Base-by-base conservation (phyloP, 2,888 invertebrate genomes). In the Leucoma salicis region DNA sequence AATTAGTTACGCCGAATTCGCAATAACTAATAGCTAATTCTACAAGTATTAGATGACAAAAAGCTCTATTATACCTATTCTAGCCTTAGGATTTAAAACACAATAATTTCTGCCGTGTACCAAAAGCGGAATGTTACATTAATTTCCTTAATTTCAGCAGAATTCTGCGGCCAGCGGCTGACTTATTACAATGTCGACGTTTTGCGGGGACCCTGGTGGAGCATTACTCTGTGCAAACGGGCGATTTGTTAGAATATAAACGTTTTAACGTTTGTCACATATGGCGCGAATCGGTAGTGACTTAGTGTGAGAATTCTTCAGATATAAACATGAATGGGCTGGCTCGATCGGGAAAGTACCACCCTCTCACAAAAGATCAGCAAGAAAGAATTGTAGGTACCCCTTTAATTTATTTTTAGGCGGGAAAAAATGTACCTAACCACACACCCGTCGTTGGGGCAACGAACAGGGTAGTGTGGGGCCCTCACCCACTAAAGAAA, bases 81-180 rank as follows among this genome's bases (percentile, higher is more conserved):
- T 40, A 42, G 40, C 44, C 41, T 35, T 42, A 31, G 48, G 42
- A 58, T 50, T 49, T 53, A 67, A 35, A 63, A 63, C 64, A 67
- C 64, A 65, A 70, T 74, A 72, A 76, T 74, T 75, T 56, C 76
- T 72, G 66, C 65, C 66, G 57, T 62, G 59, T 53, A 61, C 39
- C 49, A 53, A 74, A 75, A 73, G 68, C 66, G 71, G 70, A 80
- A 82, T 72, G 74, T 73, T 66, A 63, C 77, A 81, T 82, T 80
- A 78, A 80, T 82, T 78, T 71, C 78, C 74, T 75, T 82, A 85
- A 84, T 83, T 83, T 78, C 66, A 63, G 71, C 66, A 70, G 78
- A 82, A 81, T 75, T 81, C 77, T 78, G 79, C 74, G 84, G 84
- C 81, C 77, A 69, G 57, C 63, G 55, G 68, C 74, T 83, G 83